Conservation (phyloP, 2,797 vertebrate genomes). For the Ctenochaetus hawaiiensis region DNA sequence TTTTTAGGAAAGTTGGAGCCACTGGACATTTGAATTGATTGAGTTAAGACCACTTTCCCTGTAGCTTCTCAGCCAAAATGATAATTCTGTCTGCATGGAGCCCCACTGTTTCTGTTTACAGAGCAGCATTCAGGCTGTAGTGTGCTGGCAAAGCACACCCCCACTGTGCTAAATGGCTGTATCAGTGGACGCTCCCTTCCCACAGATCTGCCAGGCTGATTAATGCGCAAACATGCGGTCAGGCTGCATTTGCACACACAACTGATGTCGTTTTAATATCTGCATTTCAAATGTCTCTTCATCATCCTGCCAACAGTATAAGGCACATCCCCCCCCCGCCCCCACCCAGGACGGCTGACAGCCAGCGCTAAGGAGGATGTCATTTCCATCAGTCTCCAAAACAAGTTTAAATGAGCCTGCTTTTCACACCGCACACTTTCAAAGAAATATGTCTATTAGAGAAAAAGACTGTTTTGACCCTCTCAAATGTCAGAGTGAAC, state of each 20-base stretch:
- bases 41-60: slow-evolving; percentile 39
- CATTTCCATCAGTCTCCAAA: slow-evolving; percentile 38
- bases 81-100: slow-evolving; percentile 22
- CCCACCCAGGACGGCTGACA: slow-evolving; percentile 26
- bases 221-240: slow-evolving; percentile 41
- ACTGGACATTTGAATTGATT: slow-evolving; percentile 36
- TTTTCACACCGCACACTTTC: slow-evolving; percentile 33
- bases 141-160: slow-evolving; percentile 15
- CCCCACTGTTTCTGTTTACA: slow-evolving; percentile 57
- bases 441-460: slow-evolving; percentile 16
- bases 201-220: slow-evolving; percentile 44
- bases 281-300: slow-evolving; percentile 60
- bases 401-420: slow-evolving; percentile 34
- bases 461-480: slow-evolving; percentile 21
- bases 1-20: not conserved
- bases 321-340: not conserved
- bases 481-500: slow-evolving; percentile 1
- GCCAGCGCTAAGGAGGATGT: slow-evolving; percentile 20
- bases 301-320: slow-evolving; percentile 32
- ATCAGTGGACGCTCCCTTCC: slow-evolving; percentile 13
- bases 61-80: slow-evolving; percentile 24
- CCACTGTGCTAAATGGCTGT: slow-evolving; percentile 28
- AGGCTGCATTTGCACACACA: not conserved
- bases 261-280: slow-evolving; percentile 58
- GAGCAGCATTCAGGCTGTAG: slow-evolving; percentile 31